These are phyloP conservation scores for Frieseomelitta varia DNA, from an alignment of 1,140 invertebrate species.

Conservation along the genomic window DNA sequence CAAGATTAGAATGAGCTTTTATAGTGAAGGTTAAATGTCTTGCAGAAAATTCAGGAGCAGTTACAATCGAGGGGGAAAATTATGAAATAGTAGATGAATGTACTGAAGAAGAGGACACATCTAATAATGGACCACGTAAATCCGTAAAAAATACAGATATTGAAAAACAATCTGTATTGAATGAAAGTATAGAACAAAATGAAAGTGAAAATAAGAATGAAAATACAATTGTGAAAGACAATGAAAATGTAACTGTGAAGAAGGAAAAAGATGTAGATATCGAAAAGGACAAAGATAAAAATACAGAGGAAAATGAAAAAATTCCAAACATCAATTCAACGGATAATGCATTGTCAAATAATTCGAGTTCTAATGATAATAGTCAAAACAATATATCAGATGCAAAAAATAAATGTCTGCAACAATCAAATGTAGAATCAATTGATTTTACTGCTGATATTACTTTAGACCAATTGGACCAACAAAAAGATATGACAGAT, in stretches of 20 bases:
- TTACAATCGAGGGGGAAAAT: constrained; percentile 64
- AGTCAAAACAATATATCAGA: constrained; percentile 13
- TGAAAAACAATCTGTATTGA: constrained; percentile 19
- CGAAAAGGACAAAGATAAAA: too few relatives aligned
- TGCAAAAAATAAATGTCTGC: not conserved
- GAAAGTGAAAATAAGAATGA: not conserved
- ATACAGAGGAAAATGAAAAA: not conserved
- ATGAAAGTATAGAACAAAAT: not conserved
- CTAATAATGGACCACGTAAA: constrained; percentile 32
- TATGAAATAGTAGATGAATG: constrained; percentile 73
- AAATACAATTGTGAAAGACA: not conserved
- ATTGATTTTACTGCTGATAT: constrained; percentile 65
- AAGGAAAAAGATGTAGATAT: not conserved
- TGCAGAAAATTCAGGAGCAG: constrained; percentile 57
- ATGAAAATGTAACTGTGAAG: not conserved
- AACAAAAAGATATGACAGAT: constrained; percentile 69
- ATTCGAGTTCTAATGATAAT: constrained; percentile 18
- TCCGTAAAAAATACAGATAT: constrained; percentile 21
- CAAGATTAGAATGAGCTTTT: not conserved
- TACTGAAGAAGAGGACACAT: constrained; percentile 66
- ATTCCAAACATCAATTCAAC: not conserved
- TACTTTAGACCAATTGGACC: constrained; percentile 59
- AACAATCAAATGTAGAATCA: constrained; percentile 8
- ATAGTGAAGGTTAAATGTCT: not conserved
- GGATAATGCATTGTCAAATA: not conserved